Evolutionary conservation across 2,113 vertebrate genomes (phyloP).

Genomic region (Petrocephalus microphthalmus): DNA sequence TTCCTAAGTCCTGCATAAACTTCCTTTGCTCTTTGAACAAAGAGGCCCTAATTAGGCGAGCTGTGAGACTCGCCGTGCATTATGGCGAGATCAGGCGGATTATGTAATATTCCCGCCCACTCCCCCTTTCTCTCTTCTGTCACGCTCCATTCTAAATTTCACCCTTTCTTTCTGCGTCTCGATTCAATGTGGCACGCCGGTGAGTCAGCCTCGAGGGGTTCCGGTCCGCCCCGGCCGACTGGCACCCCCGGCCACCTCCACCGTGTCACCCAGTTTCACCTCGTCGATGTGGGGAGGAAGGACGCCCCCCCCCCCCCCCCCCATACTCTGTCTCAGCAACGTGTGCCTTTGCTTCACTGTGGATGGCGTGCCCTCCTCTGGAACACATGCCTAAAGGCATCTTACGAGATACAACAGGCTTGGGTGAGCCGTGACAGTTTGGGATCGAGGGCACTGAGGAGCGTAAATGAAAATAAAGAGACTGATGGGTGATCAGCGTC

Average conservation of each 20-base stretch:
- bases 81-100: constrained; percentile 34
- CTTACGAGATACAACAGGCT: constrained; percentile 59
- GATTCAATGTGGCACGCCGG: not conserved
- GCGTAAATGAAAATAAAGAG: constrained; percentile 53
- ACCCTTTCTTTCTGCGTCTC: constrained; percentile 4
- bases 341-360: not conserved
- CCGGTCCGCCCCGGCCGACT: not conserved
- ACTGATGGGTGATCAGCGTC: constrained; percentile 62
- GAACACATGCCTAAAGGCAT: not conserved
- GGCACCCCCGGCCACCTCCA: not conserved
- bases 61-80: constrained; percentile 42
- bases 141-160: not conserved
- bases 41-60: constrained; percentile 53
- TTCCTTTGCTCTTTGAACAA: constrained; percentile 50
- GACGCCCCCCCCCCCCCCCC: not conserved
- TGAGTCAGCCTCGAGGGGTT: not conserved
- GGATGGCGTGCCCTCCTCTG: not conserved
- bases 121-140: not conserved
- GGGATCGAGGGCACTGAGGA: constrained; percentile 53
- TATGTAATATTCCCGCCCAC: constrained; percentile 6
- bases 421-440: constrained; percentile 62
- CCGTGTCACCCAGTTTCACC: not conserved
- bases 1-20: constrained; percentile 57
- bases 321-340: not conserved
- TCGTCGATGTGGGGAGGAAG: not conserved